Conservation (phyloP, 2,888 invertebrate genomes). For the Caenorhabditis sp. region DNA sequence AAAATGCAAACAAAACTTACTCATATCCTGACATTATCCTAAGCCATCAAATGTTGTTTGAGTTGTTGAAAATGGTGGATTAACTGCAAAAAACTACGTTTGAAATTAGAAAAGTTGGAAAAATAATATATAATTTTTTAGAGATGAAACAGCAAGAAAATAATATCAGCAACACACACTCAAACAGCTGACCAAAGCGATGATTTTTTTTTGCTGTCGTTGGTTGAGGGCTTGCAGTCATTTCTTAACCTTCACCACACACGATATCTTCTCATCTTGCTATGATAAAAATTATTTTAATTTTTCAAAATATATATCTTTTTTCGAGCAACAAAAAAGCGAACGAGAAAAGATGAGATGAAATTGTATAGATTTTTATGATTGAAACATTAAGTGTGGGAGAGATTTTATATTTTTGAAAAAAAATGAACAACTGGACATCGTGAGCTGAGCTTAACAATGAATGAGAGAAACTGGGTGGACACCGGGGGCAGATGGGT, state of each 20-base stretch:
- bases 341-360: not conserved
- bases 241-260: not conserved
- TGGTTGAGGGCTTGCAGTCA: not conserved
- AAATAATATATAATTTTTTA: conserved; percentile 39
- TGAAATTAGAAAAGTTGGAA: not conserved
- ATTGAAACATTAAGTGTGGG: not conserved
- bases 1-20: not conserved
- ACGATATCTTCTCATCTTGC: not conserved
- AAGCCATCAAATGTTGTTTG: not conserved
- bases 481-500: no score
- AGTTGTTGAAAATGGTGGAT: not conserved
- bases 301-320: not conserved
- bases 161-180: conserved; percentile 15
- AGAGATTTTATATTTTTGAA: not conserved
- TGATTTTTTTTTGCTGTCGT: not conserved
- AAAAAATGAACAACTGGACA: not conserved
- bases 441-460: not conserved
- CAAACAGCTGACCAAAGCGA: conserved; percentile 42
- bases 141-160: conserved; percentile 10
- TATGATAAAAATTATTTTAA: no score
- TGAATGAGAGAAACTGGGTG: not conserved
- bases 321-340: not conserved
- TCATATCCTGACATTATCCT: not conserved
- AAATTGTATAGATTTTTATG: conserved; percentile 1
- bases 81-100: not conserved